A percentile compares a stretch with the other conserved stretches of the same genome.
Conservation (phyloP, 2,888 invertebrate genomes). For the Caenorhabditis angaria region DNA sequence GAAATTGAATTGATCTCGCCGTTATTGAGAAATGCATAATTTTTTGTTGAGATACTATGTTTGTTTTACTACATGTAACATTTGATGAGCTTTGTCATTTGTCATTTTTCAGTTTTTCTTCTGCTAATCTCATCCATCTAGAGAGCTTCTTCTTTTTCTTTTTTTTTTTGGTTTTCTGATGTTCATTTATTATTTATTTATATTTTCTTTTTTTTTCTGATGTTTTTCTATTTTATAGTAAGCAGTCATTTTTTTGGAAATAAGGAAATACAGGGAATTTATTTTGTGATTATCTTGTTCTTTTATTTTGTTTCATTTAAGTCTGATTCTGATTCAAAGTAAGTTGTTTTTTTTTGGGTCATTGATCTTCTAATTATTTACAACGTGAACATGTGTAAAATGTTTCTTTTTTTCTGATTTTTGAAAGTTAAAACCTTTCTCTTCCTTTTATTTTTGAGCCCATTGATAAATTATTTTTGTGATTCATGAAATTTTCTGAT, state of each 20-base stretch:
- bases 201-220: slow-evolving; percentile 8
- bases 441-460: no score
- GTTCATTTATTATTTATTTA: slow-evolving; percentile 6
- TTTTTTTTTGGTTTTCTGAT: no score
- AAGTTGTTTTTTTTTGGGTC: neutral
- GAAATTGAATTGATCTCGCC: slow-evolving; percentile 29
- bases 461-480: no score
- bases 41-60: no score
- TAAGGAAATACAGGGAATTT: neutral
- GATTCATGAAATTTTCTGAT: no score
- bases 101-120: slow-evolving; percentile 9
- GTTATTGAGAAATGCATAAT: slow-evolving; percentile 11
- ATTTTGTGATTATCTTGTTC: neutral
- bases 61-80: no score
- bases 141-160: slow-evolving; percentile 8
- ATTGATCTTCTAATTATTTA: neutral
- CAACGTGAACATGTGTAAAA: neutral
- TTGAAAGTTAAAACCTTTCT: neutral
- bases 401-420: neutral
- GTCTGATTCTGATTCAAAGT: no score
- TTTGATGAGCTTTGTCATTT: slow-evolving; percentile 5
- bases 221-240: neutral
- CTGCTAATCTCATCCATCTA: slow-evolving; percentile 3
- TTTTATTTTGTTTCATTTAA: neutral
- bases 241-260: neutral